Conservation (phyloP, 2,113 vertebrate species). For the Lamprotornis superbus region DNA sequence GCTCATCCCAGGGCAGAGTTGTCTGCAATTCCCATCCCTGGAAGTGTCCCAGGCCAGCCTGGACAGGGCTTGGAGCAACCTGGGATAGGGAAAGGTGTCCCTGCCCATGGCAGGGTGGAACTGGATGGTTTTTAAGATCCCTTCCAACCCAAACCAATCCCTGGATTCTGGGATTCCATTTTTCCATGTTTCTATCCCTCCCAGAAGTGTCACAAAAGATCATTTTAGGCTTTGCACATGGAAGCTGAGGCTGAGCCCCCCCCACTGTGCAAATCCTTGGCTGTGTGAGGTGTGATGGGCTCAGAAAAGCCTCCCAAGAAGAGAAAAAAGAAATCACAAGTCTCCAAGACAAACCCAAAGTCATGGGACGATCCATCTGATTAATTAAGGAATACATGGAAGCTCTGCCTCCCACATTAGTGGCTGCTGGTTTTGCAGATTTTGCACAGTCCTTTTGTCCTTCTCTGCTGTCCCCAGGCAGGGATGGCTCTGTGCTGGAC, state of each 20-base stretch:
- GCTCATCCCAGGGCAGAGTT: not conserved
- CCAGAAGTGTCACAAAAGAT: not conserved
- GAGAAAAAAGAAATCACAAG: not conserved
- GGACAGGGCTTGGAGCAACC: fast-evolving
- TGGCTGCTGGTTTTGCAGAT: not conserved
- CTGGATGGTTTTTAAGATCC: fast-evolving
- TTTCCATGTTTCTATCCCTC: fast-evolving
- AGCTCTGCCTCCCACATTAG: not conserved
- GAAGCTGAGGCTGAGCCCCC: not conserved
- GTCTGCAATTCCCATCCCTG: not conserved
- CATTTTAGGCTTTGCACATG: fast-evolving
- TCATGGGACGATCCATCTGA: not conserved
- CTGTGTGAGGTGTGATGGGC: not conserved
- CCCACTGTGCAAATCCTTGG: fast-evolving
- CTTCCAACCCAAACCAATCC: not conserved
- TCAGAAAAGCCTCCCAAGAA: not conserved
- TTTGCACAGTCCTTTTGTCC: not conserved
- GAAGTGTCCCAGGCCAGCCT: fast-evolving
- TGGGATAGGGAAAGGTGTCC: not conserved
- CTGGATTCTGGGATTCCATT: not conserved
- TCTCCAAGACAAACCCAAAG: not conserved
- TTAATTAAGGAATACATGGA: not conserved
- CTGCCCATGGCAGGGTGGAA: not conserved
- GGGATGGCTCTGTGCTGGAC: not conserved
- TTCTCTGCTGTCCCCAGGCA: not conserved